Evolutionary conservation across 2,888 invertebrate genomes (phyloP).

Genomic region (Hecatera dysodea): DNA sequence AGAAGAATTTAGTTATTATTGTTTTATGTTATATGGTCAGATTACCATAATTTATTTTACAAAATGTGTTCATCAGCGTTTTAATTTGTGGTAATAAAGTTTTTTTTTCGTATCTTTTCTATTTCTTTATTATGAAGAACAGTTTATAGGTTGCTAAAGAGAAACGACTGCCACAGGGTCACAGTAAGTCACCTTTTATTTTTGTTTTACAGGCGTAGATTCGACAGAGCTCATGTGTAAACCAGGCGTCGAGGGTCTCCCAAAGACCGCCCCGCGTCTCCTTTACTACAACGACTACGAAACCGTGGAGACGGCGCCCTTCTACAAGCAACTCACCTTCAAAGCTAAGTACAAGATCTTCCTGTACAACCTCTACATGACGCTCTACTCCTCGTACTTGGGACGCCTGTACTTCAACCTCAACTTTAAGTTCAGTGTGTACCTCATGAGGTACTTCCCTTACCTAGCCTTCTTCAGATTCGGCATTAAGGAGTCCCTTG

Average conservation of each 20-base stretch:
- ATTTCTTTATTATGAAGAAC: too few species aligned
- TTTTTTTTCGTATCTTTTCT: too few species aligned
- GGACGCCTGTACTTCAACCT: constrained; percentile 92
- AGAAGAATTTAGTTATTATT: too few species aligned
- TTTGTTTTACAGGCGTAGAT: constrained; percentile 76
- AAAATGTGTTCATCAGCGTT: too few species aligned
- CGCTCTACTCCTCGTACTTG: constrained; percentile 84
- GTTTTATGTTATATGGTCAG: too few species aligned
- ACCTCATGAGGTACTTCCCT: constrained; percentile 93
- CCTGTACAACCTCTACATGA: constrained; percentile 64
- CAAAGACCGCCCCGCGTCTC: constrained; percentile 70
- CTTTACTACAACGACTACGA: constrained; percentile 85
- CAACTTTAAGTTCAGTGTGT: constrained; percentile 90
- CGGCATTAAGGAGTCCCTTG: constrained; percentile 91
- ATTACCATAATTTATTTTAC: too few species aligned
- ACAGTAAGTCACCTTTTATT: not conserved
- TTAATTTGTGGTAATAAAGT: too few species aligned
- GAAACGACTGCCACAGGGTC: not conserved
- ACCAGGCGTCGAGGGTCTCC: constrained; percentile 76
- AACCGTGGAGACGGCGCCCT: constrained; percentile 81
- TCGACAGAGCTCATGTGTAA: constrained; percentile 72
- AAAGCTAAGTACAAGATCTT: constrained; percentile 77
- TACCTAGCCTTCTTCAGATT: constrained; percentile 92
- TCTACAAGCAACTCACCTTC: constrained; percentile 82
- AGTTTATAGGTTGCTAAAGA: not conserved